Percentiles rank a stretch among this genome's conserved stretches.
phyloP scores from a whole-genome alignment of 2,113 vertebrate species.

The Oxygymnocypris stewartii region DNA sequence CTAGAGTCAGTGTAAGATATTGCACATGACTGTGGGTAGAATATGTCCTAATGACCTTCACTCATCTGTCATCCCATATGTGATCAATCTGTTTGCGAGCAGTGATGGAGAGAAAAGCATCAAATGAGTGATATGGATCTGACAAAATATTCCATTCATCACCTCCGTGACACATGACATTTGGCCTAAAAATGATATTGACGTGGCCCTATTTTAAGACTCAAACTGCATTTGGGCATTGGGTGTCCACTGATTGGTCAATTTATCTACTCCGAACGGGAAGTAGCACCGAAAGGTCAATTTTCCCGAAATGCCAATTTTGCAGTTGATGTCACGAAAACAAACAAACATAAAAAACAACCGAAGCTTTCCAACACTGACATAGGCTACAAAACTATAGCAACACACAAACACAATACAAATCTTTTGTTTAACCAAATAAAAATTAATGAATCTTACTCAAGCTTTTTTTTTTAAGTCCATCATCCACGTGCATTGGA shows the following conservation, averaged over 20 bases:
- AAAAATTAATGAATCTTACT: background rate
- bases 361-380: background rate
- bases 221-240: background rate
- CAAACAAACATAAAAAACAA: constrained; percentile 6
- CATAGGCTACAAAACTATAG: background rate
- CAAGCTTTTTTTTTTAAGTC: background rate
- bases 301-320: background rate
- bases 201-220: constrained; percentile 29
- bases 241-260: constrained; percentile 9
- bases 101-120: constrained; percentile 32
- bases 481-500: background rate
- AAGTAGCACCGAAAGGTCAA: constrained; percentile 30
- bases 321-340: background rate
- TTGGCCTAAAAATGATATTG: constrained; percentile 46
- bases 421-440: background rate
- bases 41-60: constrained; percentile 14
- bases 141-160: constrained; percentile 46
- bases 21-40: constrained; percentile 1
- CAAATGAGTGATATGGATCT: constrained; percentile 44
- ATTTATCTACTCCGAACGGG: constrained; percentile 18
- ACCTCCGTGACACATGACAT: constrained; percentile 24
- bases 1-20: background rate
- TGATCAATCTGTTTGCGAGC: constrained; percentile 16
- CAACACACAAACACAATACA: background rate
- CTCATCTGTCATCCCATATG: constrained; percentile 12